A percentile compares a stretch with the other conserved stretches of the same genome.
phyloP scores from a whole-genome alignment of 2,888 invertebrate genomes.

The Corbicula japonica region DNA sequence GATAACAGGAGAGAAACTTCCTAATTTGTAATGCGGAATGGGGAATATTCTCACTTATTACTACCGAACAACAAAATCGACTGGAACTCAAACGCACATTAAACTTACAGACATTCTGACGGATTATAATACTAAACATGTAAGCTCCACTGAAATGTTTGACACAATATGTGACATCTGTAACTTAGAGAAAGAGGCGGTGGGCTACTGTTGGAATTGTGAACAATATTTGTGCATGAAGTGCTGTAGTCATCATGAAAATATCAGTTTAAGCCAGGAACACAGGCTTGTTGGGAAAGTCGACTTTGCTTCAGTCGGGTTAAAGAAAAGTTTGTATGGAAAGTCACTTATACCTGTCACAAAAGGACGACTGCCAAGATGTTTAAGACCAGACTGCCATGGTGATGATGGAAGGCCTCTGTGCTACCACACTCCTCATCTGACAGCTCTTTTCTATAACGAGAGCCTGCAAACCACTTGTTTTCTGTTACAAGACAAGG shows the following conservation, averaged over 20 bases:
- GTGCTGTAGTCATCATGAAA: conserved; percentile 10
- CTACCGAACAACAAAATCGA: too few relatives aligned
- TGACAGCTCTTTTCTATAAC: too few relatives aligned
- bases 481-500: too few relatives aligned
- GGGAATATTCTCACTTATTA: too few relatives aligned
- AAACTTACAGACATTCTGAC: neutral
- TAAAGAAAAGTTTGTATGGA: neutral
- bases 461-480: too few relatives aligned
- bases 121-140: neutral
- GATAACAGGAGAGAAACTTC: too few relatives aligned
- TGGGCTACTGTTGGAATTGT: neutral
- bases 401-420: too few relatives aligned
- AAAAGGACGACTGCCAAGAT: neutral
- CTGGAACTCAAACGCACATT: neutral
- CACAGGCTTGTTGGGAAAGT: conserved; percentile 1
- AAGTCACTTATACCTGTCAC: neutral
- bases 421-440: too few relatives aligned
- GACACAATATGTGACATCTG: neutral
- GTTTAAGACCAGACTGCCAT: too few relatives aligned
- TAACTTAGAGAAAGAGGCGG: conserved; percentile 4
- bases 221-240: conserved; percentile 1
- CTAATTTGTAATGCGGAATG: too few relatives aligned
- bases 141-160: conserved; percentile 1
- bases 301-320: neutral
- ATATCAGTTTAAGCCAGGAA: neutral